Base-by-base conservation (phyloP, 2,797 vertebrate genomes). In the Pantherophis alleghaniensis region DNA sequence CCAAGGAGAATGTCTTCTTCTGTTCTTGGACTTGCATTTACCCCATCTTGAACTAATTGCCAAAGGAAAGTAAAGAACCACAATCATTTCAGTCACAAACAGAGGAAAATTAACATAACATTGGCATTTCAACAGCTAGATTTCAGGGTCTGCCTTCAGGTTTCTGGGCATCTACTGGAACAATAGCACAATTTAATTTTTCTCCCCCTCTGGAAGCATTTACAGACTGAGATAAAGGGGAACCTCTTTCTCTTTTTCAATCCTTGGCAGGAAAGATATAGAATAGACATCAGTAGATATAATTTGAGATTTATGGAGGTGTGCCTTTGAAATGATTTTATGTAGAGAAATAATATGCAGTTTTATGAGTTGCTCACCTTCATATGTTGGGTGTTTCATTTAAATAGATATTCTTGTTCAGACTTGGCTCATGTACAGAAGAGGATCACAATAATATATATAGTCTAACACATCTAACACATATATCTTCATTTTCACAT, bases 261-360 rank as follows among this genome's bases (percentile, higher is more conserved):
- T 83, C 74, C 42, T 24, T 83, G 74, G 74, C 42, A 47, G 22
- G 22, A 47, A 83, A 47, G 37, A 5, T 47, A 56, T 32, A 83
- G 32, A 20, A 57, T 47, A 79, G 55, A 32, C 42, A 56, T 47
- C 69, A 87, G 5, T 32, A 56, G 51, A 18, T n/a, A 55, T 61
- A 86, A 63, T 61, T 37, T 55, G 92, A 90, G 57, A 92, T 92
- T 90, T 86, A 79, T 42, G 74, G 63, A 63, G 47, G 47, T 37
- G 74, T 90, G 61, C 89, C 26, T 59, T 86, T 53, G 56, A 47
- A 92, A 83, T 59, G 18, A 47, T 89, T 92, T 89, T 57, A 60
- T 28, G 20, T 24, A 88, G 11, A 89, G 55, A 7, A 47, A 53
- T 47, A 83, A 37, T 61, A 51, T 32, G 18, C 7, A 61, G 56